phyloP scores from a whole-genome alignment of 2,888 invertebrate species.

The Ernsta delagoae region DNA sequence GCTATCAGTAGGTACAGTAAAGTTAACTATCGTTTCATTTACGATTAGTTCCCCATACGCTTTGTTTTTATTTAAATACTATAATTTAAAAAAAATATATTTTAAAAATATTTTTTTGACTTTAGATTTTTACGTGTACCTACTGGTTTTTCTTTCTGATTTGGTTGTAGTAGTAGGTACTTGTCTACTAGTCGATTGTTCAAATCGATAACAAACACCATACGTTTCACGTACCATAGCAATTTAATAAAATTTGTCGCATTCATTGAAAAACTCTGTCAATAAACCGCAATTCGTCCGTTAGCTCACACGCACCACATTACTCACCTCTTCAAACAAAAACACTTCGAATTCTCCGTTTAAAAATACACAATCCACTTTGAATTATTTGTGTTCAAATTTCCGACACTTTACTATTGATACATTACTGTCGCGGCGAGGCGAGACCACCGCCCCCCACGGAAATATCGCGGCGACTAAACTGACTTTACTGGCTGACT shows the following conservation, averaged over 20 bases:
- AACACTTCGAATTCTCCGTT: neutral
- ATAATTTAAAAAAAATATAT: too few species aligned
- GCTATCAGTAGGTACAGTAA: conserved; percentile 20
- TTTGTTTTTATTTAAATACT: neutral
- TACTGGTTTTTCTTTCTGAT: neutral
- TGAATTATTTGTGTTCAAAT: conserved; percentile 16
- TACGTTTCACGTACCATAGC: conserved; percentile 2
- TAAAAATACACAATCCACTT: conserved; percentile 20
- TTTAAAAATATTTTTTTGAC: too few species aligned
- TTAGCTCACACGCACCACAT: neutral
- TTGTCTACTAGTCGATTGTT: neutral
- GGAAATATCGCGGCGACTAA: conserved; percentile 28
- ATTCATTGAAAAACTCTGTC: neutral
- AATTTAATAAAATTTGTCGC: conserved; percentile 12
- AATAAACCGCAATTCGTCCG: neutral
- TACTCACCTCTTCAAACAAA: conserved; percentile 24
- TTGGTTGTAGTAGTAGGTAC: neutral
- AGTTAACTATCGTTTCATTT: conserved; percentile 15
- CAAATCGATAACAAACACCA: conserved; percentile 20
- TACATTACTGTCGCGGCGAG: conserved; percentile 7
- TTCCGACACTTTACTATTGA: conserved; percentile 16
- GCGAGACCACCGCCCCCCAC: conserved; percentile 8
- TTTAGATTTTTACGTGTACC: too few species aligned
- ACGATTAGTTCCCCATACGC: conserved; percentile 2
- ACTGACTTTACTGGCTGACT: neutral